Evolutionary conservation across 2,113 vertebrate species (phyloP).

Genomic region (Smithornis capensis): DNA sequence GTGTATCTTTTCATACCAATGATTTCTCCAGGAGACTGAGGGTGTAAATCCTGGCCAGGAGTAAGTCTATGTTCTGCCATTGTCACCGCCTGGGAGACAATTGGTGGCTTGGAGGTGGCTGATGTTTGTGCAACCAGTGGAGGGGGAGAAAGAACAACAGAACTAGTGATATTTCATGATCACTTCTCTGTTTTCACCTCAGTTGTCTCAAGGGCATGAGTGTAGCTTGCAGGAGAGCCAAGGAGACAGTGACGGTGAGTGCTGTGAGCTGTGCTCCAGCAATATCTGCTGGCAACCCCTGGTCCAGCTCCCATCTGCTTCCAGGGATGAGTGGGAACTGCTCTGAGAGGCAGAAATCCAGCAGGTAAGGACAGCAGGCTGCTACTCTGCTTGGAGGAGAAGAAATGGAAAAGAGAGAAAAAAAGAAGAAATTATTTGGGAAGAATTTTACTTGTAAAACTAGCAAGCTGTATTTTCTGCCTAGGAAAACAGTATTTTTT

Average conservation of each 20-base stretch:
- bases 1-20: neutral
- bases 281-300: neutral
- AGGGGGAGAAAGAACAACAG: neutral
- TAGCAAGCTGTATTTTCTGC: neutral
- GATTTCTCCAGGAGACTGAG: neutral
- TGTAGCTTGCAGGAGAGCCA: neutral
- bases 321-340: fast-evolving
- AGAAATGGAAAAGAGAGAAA: neutral
- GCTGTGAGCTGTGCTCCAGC: neutral
- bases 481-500: neutral
- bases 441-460: neutral
- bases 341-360: neutral
- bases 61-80: neutral
- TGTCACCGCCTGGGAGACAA: neutral
- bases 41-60: neutral
- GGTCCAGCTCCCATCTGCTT: fast-evolving
- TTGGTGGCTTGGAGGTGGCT: neutral
- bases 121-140: neutral
- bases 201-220: neutral
- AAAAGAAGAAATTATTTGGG: neutral
- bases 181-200: neutral
- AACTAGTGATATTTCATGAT: neutral
- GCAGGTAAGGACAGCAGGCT: neutral
- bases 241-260: neutral
- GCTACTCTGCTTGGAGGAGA: neutral